These are phyloP conservation scores for Crotalus viridis DNA, from an alignment of 2,113 vertebrate genomes.

Conservation along the genomic window DNA sequence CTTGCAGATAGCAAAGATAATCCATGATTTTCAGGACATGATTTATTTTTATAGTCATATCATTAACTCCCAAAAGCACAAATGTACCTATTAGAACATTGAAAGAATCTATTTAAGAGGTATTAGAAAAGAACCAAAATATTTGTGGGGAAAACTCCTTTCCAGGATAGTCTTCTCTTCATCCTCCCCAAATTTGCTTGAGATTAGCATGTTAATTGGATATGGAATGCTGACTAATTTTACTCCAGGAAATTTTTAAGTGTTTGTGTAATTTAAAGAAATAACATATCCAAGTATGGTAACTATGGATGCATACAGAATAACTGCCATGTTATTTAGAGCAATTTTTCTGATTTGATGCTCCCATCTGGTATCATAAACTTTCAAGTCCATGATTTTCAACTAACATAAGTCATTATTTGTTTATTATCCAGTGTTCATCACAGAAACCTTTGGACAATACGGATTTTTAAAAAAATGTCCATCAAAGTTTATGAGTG, in stretches of 20 bases:
- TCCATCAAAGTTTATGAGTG: not conserved
- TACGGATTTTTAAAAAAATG: not conserved
- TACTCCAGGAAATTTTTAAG: not conserved
- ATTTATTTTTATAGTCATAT: not conserved
- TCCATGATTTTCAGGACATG: not conserved
- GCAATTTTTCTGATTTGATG: not conserved
- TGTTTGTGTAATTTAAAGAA: not conserved
- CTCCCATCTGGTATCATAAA: not conserved
- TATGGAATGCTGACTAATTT: not conserved
- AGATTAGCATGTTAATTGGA: not conserved
- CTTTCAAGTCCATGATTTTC: not conserved
- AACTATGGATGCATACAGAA: not conserved
- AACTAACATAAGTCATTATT: not conserved
- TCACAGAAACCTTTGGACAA: not conserved
- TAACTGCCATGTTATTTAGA: not conserved
- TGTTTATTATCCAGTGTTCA: not conserved
- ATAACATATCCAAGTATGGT: not conserved
- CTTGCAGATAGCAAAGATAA: not conserved
- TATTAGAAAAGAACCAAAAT: not conserved
- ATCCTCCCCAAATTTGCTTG: not conserved
- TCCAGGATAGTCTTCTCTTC: not conserved
- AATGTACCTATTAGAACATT: not conserved
- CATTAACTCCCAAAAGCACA: not conserved
- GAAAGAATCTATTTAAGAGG: not conserved
- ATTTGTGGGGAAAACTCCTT: not conserved